phyloP scores from a whole-genome alignment of 2,113 vertebrate species.

The Calyptommatus sinebrachiatus region DNA sequence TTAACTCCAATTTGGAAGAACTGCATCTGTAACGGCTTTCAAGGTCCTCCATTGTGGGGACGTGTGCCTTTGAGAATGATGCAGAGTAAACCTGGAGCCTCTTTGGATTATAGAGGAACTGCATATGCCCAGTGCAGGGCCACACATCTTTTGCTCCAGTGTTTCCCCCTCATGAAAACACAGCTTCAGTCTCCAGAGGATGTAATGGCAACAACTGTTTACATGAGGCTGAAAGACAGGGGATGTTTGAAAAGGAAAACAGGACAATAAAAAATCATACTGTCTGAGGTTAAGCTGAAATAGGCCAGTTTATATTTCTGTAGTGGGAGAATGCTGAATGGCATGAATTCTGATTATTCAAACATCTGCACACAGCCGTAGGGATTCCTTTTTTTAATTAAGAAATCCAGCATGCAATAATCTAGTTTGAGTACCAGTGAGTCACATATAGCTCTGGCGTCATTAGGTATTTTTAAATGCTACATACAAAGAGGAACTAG shows the following conservation, averaged over 20 bases:
- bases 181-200: too few species aligned
- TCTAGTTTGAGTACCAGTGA: background rate
- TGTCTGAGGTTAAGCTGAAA: background rate
- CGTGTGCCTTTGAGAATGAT: too few species aligned
- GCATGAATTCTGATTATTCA: conserved; percentile 23
- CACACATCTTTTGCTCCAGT: too few species aligned
- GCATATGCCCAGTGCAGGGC: too few species aligned
- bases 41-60: too few species aligned
- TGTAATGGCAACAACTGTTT: background rate
- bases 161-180: too few species aligned
- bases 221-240: background rate
- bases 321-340: background rate
- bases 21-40: too few species aligned
- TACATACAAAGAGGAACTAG: background rate
- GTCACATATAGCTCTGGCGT: background rate
- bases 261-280: background rate
- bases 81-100: too few species aligned
- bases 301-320: conserved; percentile 10
- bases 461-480: background rate
- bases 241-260: background rate
- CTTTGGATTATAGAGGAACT: too few species aligned
- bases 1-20: too few species aligned
- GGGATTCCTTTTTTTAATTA: background rate
- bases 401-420: background rate
- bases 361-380: background rate